Base-by-base conservation (phyloP, 2,888 invertebrate species). In the Patella ulyssiponensis region DNA sequence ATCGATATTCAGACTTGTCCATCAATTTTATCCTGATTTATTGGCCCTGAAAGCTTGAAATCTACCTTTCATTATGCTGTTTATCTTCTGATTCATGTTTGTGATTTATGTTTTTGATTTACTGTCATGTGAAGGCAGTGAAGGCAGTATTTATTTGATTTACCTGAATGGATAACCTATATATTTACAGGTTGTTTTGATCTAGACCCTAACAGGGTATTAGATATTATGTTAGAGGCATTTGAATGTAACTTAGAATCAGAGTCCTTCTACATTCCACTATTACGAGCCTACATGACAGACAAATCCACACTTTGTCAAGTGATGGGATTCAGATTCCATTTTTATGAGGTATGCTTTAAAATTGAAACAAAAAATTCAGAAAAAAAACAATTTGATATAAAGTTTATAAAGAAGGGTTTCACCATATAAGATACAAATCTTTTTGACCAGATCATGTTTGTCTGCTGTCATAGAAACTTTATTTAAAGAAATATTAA, bases 181-280 rank as follows among this genome's bases (percentile, higher is more conserved):
- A 33, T 69, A 52, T 15, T 79, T 85, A 15, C 84, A 91, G 98
- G 99, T 89, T 98, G 98, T 92, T 99, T 99, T 92, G 99, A 99
- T 93, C 94, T 99, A 91, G 99, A 99, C 93, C 99, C 99, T 5
- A 99, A 99, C 92, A 94, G 99, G 89, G 98, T 98, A 17, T 93
- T 99, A 83, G 99, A 99, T 91, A 95, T 99, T 81, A 96, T 99
- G 85, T 93, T 99, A 86, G 99, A 99, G 92, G 96, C 97, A 52
- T 98, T 99, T 93, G 99, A 99, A 91, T 91, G 89, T 94, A 89
- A 90, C 58, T 90, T 92, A 9, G 95, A 91, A 20, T 86, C 90
- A 44, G 86, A 90, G 86, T 94, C 94, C 75, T 93, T 97, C 86
- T 98, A 98, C 92, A 95, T 98, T 89, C 95, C 96, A 0, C 93